A percentile compares a stretch with the other conserved stretches of the same genome.
Conservation (phyloP, 2,113 vertebrate genomes). For the Pyxicephalus adspersus region DNA sequence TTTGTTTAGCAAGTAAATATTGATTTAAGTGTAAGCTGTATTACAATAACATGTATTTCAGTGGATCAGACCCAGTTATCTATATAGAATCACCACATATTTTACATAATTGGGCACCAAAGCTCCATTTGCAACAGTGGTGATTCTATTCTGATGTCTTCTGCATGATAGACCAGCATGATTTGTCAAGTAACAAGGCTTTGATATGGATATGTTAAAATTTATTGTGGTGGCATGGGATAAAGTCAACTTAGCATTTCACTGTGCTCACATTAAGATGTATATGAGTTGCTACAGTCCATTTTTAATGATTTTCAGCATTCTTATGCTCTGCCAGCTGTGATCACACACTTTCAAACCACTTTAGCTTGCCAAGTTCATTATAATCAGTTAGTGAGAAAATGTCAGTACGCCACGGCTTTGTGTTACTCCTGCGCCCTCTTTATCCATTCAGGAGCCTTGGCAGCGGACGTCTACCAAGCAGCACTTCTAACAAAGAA, state of each 20-base stretch:
- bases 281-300: constrained; percentile 35
- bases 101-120: background rate
- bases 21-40: too few relatives aligned
- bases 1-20: too few relatives aligned
- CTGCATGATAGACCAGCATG: background rate
- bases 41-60: too few relatives aligned
- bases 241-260: constrained; percentile 18
- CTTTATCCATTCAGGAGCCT: constrained; percentile 41
- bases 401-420: constrained; percentile 51
- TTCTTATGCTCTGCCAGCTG: constrained; percentile 50
- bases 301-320: constrained; percentile 41
- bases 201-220: constrained; percentile 30
- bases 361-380: constrained; percentile 53
- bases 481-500: constrained; percentile 25
- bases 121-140: background rate
- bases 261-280: constrained; percentile 32
- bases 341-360: constrained; percentile 36
- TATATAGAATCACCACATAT: background rate
- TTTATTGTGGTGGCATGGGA: constrained; percentile 10
- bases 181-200: constrained; percentile 19
- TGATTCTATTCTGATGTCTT: background rate
- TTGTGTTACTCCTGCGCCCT: constrained; percentile 48
- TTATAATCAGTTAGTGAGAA: constrained; percentile 37
- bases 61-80: too few relatives aligned
- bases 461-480: constrained; percentile 21